These are phyloP conservation scores for Catharus bicknelli DNA, from an alignment of 2,113 vertebrate genomes.

Conservation along the genomic window DNA sequence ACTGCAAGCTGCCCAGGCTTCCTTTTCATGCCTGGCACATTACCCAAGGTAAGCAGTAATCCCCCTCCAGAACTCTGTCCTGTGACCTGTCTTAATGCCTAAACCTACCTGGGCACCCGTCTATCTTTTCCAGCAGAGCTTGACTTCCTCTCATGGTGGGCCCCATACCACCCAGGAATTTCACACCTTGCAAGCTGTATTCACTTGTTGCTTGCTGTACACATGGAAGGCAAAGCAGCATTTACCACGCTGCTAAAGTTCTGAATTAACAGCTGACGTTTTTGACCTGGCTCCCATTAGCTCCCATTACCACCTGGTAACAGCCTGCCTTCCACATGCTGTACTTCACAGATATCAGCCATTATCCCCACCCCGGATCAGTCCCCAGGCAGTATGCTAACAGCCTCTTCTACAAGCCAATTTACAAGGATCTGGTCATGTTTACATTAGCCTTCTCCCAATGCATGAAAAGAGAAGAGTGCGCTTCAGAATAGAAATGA, in stretches of 20 bases:
- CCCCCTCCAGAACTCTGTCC: not conserved
- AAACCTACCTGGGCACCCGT: not conserved
- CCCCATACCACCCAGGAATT: not conserved
- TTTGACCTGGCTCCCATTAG: conserved; percentile 84
- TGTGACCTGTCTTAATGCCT: not conserved
- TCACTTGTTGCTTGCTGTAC: conserved; percentile 68
- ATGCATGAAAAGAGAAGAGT: conserved; percentile 95
- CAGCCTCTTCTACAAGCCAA: conserved; percentile 99
- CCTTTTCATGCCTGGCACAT: not conserved
- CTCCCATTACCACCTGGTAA: conserved; percentile 83
- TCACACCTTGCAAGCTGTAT: conserved; percentile 8
- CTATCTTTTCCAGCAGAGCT: not conserved
- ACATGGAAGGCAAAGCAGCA: conserved; percentile 37
- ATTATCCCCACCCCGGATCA: conserved; percentile 91
- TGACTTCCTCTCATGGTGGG: not conserved
- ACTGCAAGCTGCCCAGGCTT: not conserved
- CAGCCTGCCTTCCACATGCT: conserved; percentile 84
- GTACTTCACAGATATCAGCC: conserved; percentile 90
- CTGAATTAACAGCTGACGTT: conserved; percentile 79
- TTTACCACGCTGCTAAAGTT: conserved; percentile 58
- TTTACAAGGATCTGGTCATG: conserved; percentile 99
- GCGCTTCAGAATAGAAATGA: conserved; percentile 94
- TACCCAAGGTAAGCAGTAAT: not conserved
- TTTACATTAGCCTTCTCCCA: conserved; percentile 99
- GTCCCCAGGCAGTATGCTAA: conserved; percentile 99